phyloP scores from a whole-genome alignment of 2,797 vertebrate species.

The Sebastes kiyomatsui region DNA sequence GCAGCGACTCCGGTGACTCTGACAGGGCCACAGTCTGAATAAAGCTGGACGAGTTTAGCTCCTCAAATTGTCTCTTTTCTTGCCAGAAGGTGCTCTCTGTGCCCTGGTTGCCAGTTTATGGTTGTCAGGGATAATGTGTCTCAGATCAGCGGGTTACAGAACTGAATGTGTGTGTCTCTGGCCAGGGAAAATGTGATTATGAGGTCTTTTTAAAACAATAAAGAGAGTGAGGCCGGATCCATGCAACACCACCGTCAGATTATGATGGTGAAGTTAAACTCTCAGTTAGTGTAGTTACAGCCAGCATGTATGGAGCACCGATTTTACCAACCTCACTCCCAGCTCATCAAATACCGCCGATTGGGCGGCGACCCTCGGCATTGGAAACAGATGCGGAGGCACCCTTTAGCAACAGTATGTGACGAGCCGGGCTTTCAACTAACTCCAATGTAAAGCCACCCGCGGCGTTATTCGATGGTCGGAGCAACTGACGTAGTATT shows the following conservation, averaged over 20 bases:
- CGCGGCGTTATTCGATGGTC: too few species aligned
- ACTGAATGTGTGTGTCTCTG: not conserved
- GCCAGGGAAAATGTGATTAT: not conserved
- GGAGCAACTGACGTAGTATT: too few species aligned
- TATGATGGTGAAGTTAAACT: too few species aligned
- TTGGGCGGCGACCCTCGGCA: too few species aligned
- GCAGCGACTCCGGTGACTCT: constrained; percentile 31
- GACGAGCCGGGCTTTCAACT: too few species aligned
- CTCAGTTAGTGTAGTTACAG: too few species aligned
- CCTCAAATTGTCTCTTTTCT: constrained; percentile 29
- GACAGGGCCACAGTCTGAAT: constrained; percentile 43
- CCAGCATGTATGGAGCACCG: too few species aligned
- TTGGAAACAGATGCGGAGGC: too few species aligned
- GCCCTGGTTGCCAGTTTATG: constrained; percentile 1
- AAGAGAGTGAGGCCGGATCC: not conserved
- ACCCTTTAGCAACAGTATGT: too few species aligned
- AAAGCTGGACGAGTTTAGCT: constrained; percentile 29
- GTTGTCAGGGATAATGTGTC: not conserved
- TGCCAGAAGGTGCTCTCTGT: constrained; percentile 21
- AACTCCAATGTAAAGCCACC: too few species aligned
- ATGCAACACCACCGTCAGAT: not conserved
- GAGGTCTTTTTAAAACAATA: constrained; percentile 2
- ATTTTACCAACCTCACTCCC: not conserved
- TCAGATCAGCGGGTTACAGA: constrained; percentile 1
- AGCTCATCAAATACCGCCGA: too few species aligned